phyloP scores from a whole-genome alignment of 2,888 invertebrate genomes.

The Tridacna gigas region DNA sequence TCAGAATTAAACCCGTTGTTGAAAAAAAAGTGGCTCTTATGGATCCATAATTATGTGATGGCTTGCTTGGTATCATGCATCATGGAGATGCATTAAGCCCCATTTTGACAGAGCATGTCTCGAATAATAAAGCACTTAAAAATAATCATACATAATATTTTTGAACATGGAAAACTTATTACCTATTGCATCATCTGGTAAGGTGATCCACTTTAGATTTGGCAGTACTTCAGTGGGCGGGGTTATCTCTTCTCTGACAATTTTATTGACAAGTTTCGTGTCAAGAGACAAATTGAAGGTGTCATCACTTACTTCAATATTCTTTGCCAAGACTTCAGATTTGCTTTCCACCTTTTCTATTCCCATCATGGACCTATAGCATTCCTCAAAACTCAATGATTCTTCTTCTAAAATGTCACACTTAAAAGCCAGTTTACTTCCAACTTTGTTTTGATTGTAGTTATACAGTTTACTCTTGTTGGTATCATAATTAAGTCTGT shows the following conservation, averaged over 20 bases:
- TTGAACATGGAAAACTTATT: background rate
- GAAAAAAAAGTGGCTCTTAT: too few species aligned
- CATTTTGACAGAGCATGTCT: too few species aligned
- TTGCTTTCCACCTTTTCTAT: background rate
- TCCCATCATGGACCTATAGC: constrained; percentile 9
- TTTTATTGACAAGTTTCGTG: constrained; percentile 46
- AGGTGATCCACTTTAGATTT: constrained; percentile 72
- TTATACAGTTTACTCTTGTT: constrained; percentile 43
- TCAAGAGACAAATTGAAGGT: background rate
- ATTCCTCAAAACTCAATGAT: constrained; percentile 20
- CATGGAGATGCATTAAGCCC: too few species aligned
- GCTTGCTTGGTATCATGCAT: too few species aligned
- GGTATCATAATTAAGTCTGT: constrained; percentile 47
- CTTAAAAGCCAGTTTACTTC: constrained; percentile 26
- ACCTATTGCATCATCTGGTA: constrained; percentile 20
- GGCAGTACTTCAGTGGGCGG: constrained; percentile 66
- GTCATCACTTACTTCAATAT: constrained; percentile 10
- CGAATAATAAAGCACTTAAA: too few species aligned
- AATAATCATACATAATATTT: too few species aligned
- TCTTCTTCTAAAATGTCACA: constrained; percentile 19
- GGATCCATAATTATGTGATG: too few species aligned
- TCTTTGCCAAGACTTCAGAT: background rate
- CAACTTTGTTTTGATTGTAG: constrained; percentile 57
- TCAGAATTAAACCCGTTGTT: too few species aligned
- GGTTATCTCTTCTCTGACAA: constrained; percentile 54